Evolutionary conservation across 1,140 invertebrate species (phyloP).

Genomic region (Aplysia californica): DNA sequence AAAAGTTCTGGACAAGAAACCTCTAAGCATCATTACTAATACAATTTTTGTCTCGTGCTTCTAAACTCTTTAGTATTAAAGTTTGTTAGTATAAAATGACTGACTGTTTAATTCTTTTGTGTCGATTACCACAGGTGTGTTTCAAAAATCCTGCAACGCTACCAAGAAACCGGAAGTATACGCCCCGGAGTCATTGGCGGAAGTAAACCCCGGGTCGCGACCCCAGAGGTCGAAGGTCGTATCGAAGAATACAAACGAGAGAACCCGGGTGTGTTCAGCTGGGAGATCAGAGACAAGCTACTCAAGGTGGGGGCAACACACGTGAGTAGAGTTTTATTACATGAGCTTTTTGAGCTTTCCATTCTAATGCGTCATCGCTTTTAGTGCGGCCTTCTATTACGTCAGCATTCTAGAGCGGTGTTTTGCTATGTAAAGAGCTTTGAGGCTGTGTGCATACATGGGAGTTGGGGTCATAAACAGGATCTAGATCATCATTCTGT

Average conservation of each 20-base stretch:
- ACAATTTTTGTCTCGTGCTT: not conserved
- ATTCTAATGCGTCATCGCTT: too few species aligned
- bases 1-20: not conserved
- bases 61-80: not conserved
- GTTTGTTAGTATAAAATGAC: not conserved
- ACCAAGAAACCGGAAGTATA: slow-evolving; percentile 95
- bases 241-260: slow-evolving; percentile 98
- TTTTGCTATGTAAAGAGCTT: too few species aligned
- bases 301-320: slow-evolving; percentile 77
- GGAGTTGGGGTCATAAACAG: too few species aligned
- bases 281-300: slow-evolving; percentile 97
- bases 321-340: too few species aligned
- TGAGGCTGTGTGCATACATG: too few species aligned
- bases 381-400: too few species aligned
- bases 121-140: slow-evolving; percentile 75
- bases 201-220: slow-evolving; percentile 98
- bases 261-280: slow-evolving; percentile 99
- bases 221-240: slow-evolving; percentile 96
- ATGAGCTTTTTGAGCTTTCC: too few species aligned
- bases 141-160: slow-evolving; percentile 93
- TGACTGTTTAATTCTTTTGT: not conserved
- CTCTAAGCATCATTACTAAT: not conserved
- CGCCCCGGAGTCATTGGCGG: slow-evolving; percentile 99
- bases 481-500: too few species aligned
- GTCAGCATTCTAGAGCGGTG: too few species aligned